A percentile compares a stretch with the other conserved stretches of the same genome.
Evolutionary conservation across 1,140 invertebrate genomes (phyloP).

Genomic region (Cardiocondyla obscurior): DNA sequence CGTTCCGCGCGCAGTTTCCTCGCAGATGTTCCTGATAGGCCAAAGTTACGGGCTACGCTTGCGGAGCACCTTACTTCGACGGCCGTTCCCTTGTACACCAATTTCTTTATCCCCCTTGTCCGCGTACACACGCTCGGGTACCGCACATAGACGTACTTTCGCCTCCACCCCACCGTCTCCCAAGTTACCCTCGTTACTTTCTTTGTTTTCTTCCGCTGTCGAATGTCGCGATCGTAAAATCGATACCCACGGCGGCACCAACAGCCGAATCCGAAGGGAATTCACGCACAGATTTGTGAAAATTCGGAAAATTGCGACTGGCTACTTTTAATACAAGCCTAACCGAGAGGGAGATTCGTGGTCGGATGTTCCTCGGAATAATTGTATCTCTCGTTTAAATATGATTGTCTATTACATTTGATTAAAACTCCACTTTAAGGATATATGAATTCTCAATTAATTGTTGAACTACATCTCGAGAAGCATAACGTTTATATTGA

Average conservation of each 20-base stretch:
- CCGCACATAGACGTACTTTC: neutral
- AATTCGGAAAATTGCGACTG: neutral
- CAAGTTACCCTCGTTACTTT: conserved; percentile 33
- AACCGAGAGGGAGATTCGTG: neutral
- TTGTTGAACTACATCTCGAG: neutral
- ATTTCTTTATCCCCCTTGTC: conserved; percentile 7
- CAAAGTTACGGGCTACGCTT: conserved; percentile 66
- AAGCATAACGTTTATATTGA: conserved; percentile 7
- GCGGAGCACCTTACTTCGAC: conserved; percentile 55
- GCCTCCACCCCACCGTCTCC: neutral
- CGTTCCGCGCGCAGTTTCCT: conserved; percentile 61
- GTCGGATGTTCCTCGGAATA: neutral
- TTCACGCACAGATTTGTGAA: conserved; percentile 7
- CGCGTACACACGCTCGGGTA: neutral
- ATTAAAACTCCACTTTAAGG: neutral
- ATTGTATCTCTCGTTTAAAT: neutral
- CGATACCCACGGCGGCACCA: conserved; percentile 14
- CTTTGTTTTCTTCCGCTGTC: conserved; percentile 32
- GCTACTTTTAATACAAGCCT: neutral
- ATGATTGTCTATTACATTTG: neutral
- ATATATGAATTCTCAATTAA: neutral
- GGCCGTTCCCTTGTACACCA: conserved; percentile 11
- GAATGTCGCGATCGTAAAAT: conserved; percentile 50
- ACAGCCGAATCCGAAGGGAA: conserved; percentile 15
- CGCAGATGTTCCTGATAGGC: conserved; percentile 70